Base-by-base conservation (phyloP, 1,140 invertebrate genomes). In the Semibalanus balanoides region DNA sequence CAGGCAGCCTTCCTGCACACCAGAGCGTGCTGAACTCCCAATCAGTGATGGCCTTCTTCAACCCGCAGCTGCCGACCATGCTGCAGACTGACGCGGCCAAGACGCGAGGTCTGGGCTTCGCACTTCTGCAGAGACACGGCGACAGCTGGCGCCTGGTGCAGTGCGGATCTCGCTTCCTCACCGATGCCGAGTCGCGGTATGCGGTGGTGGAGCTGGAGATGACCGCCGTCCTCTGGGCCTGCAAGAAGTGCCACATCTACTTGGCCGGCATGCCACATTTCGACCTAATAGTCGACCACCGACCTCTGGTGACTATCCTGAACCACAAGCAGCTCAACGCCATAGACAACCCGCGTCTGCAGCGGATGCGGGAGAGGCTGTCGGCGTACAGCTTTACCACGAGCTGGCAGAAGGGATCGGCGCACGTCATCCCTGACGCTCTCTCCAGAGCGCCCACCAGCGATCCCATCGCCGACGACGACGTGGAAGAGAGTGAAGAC, bases 161-260 rank as follows among this genome's bases (percentile, higher is more conserved):
- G 30, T 74, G 77, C 31, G 75, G 74, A 70, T 78, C 77, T 19
- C 74, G 78, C 27, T 75, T 71, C 35, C 71, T 79, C 27, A 74
- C 76, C 3, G 75, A 77, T n/a, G 3, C 31, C 27, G 79, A 80
- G 76, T 72, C 74, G 28, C 72, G 78, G 30, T 81, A 76, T 51
- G 27, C 74, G 14, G 74, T 74, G 27, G 43, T 74, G 25, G 79
- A 79, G n/a, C 30, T 80, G 40, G 79, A 80, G 73, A 25, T 77
- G 29, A 28, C 76, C 29, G 80, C 78, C 22, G 79, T 79, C 3
- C 74, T 76, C 3, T 79, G 74, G 78, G 79, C 77, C 19, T 77
- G 22, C 79, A 81, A 31, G n/a, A n/a, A n/a, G n/a, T n/a, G n/a
- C n/a, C n/a, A n/a, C n/a, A n/a, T n/a, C n/a, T n/a, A n/a, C n/a